phyloP scores from a whole-genome alignment of 2,797 vertebrate genomes.

The Fringilla coelebs region DNA sequence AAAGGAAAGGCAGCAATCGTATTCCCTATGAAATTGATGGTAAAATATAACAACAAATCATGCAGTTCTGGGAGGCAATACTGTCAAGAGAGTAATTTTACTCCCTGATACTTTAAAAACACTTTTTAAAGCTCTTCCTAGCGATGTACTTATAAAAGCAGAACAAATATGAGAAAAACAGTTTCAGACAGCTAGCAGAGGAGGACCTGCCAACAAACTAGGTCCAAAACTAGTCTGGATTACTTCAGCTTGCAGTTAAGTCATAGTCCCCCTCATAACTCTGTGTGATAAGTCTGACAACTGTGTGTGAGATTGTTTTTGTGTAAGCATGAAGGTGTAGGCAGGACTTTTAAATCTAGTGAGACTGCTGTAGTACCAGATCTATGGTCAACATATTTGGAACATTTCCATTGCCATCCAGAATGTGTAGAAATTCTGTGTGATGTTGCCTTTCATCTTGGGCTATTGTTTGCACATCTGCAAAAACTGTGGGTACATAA shows the following conservation, averaged over 20 bases:
- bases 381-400: neutral
- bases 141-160: neutral
- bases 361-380: neutral
- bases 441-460: neutral
- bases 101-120: constrained; percentile 15
- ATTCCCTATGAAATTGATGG: neutral
- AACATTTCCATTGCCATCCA: neutral
- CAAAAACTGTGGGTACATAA: neutral
- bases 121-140: constrained; percentile 2
- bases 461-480: neutral
- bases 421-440: neutral
- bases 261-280: neutral
- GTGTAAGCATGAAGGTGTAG: fast-evolving
- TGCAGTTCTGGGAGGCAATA: neutral
- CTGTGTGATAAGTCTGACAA: too few species aligned
- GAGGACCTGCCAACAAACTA: neutral
- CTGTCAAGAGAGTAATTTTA: neutral
- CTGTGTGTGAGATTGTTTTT: neutral
- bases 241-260: neutral
- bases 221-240: neutral
- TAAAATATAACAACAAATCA: constrained; percentile 18
- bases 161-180: neutral
- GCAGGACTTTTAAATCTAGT: neutral
- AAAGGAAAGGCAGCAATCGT: neutral
- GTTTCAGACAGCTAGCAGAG: neutral